Base-by-base conservation (phyloP, 2,113 vertebrate genomes). In the Planiliza haematocheilus region DNA sequence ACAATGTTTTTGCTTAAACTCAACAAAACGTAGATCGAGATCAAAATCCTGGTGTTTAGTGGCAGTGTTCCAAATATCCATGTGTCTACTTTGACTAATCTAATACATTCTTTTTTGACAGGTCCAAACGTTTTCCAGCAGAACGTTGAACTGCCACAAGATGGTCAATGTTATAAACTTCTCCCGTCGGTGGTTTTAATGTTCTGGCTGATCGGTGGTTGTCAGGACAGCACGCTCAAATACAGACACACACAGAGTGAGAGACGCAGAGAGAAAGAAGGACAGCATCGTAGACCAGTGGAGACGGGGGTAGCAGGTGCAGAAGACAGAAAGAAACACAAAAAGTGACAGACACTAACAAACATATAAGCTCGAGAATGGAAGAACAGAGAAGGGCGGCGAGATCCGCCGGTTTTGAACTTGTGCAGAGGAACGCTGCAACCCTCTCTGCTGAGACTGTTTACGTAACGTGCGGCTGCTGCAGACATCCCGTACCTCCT, bases 401-500 rank as follows among this genome's bases (percentile, higher is more conserved):
- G 71, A 81, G 65, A 48, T 71, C 64, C 75, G 57, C 21, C 34
- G 61, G 64, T 79, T 48, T 69, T 69, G 83, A 83, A 74, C 65
- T 60, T 76, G 82, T 87, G 87, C 71, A 34, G 67, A 74, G 64
- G 67, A 59, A 63, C 43, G 71, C 69, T 57, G 84, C 73, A 71
- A n/a, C 87, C 87, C 85, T 90, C 87, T 91, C 89, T 77, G 78
- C 79, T 21, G 74, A 79, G 86, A 76, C 81, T 86, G 76, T 86
- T 91, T 85, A 84, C 16, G 62, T 74, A 86, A 71, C 73, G 74
- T 62, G 71, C 55, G 45, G 8, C 80, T 66, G 79, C 77, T 38
- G 55, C 72, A 78, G 37, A 70, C 75, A 36, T 66, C 58, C 59
- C 8, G 9, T 11, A 58, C 70, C 77, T 77, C 77, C 75, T 76